These are phyloP conservation scores for Lophius americanus DNA, from an alignment of 2,797 vertebrate species.

Conservation along the genomic window DNA sequence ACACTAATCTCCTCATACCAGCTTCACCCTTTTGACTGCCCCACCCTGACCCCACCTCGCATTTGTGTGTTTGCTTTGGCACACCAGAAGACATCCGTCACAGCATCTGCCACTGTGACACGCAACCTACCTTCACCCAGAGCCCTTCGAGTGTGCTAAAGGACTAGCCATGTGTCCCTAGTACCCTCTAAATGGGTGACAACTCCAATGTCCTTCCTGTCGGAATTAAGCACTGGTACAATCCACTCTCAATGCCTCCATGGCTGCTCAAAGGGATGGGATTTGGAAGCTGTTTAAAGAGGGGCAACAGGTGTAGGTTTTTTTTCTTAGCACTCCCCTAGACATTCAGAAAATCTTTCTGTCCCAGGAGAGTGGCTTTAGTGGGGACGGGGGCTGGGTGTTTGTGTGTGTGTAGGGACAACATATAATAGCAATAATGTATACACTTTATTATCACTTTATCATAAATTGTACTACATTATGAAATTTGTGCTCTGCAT, in stretches of 20 bases:
- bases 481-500: too few species aligned
- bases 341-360: conserved; percentile 7
- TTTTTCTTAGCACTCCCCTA: conserved; percentile 50
- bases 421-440: too few species aligned
- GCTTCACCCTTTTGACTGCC: conserved; percentile 58
- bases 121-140: conserved; percentile 57
- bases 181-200: conserved; percentile 78
- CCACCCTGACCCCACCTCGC: conserved; percentile 71
- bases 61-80: conserved; percentile 75
- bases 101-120: conserved; percentile 74
- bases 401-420: too few species aligned
- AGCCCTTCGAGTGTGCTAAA: conserved; percentile 61
- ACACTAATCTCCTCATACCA: conserved; percentile 67
- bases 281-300: conserved; percentile 42
- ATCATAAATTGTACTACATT: too few species aligned
- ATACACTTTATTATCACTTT: too few species aligned
- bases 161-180: conserved; percentile 69
- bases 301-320: conserved; percentile 74
- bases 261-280: conserved; percentile 45
- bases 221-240: conserved; percentile 60
- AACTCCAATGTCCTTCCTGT: conserved; percentile 73
- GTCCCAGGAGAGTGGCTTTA: conserved; percentile 36
- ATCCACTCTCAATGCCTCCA: conserved; percentile 40
- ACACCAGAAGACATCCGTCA: conserved; percentile 74
- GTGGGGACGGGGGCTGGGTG: background rate